Percentiles rank a stretch among this genome's conserved stretches.
These are phyloP conservation scores for Syrphus vitripennis DNA, from an alignment of 2,888 invertebrate genomes.

Conservation along the genomic window DNA sequence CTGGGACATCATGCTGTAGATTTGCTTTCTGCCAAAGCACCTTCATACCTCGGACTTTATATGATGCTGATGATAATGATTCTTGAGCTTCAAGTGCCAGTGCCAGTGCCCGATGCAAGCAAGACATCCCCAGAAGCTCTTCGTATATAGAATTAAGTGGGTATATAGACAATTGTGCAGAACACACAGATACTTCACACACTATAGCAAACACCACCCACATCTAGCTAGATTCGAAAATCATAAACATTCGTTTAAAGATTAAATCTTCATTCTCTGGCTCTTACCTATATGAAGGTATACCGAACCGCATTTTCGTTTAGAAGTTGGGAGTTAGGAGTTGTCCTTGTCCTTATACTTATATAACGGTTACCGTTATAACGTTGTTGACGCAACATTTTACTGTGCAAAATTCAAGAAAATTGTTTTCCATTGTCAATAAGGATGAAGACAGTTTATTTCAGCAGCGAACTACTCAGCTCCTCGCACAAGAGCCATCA, in stretches of 20 bases:
- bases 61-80: constrained; percentile 52
- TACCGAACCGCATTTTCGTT: not conserved
- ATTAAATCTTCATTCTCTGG: constrained; percentile 14
- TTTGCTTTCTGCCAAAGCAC: constrained; percentile 27
- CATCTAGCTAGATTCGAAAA: not conserved
- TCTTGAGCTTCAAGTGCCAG: constrained; percentile 54
- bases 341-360: not conserved
- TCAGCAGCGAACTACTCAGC: constrained; percentile 15
- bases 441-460: constrained; percentile 57
- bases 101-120: constrained; percentile 41
- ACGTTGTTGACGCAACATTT: constrained; percentile 28
- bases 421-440: constrained; percentile 65
- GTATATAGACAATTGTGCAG: constrained; percentile 17
- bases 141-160: constrained; percentile 1
- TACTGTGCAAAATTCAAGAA: constrained; percentile 57
- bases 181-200: constrained; percentile 38
- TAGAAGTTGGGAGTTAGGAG: not conserved
- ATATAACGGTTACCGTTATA: constrained; percentile 2
- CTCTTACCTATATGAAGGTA: not conserved
- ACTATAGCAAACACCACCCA: not conserved
- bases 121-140: not conserved
- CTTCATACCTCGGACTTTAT: constrained; percentile 33
- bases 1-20: constrained; percentile 6
- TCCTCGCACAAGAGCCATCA: not conserved
- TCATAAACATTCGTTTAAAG: constrained; percentile 24